Evolutionary conservation across 1,140 invertebrate species (phyloP).

Genomic region (Cotesia glomerata): DNA sequence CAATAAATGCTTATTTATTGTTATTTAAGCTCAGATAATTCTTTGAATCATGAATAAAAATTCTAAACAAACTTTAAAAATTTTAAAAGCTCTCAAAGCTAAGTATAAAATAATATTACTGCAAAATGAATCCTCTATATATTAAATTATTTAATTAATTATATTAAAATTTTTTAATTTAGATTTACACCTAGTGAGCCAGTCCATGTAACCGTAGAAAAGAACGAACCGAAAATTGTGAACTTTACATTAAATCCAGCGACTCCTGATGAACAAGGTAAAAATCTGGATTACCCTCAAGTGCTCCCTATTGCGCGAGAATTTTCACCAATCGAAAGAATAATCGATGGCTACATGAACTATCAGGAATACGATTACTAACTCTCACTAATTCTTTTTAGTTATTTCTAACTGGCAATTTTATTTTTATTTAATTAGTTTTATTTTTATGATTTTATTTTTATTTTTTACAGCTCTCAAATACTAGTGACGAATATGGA

Average conservation of each 20-base stretch:
- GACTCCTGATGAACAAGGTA: conserved; percentile 54
- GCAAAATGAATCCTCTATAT: neutral
- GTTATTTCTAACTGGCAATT: neutral
- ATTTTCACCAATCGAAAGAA: conserved; percentile 37
- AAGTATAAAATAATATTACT: no score
- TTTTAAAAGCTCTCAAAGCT: no score
- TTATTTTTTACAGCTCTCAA: conserved; percentile 42
- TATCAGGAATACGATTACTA: conserved; percentile 28
- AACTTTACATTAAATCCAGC: conserved; percentile 61
- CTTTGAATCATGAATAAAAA: no score
- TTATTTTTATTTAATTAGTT: conserved; percentile 9
- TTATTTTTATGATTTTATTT: conserved; percentile 24
- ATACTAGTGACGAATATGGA: no score
- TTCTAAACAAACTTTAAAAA: no score
- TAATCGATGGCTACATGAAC: conserved; percentile 28
- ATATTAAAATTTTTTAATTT: conserved; percentile 24
- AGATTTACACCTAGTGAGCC: conserved; percentile 59
- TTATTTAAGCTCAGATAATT: no score
- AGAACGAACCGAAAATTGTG: conserved; percentile 52
- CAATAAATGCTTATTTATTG: no score
- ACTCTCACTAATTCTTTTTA: neutral
- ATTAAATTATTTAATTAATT: neutral
- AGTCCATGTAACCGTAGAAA: conserved; percentile 53
- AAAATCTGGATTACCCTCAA: conserved; percentile 50
- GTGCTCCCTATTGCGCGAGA: conserved; percentile 46